phyloP scores from a whole-genome alignment of 2,113 vertebrate species.

The Terrapene triunguis region DNA sequence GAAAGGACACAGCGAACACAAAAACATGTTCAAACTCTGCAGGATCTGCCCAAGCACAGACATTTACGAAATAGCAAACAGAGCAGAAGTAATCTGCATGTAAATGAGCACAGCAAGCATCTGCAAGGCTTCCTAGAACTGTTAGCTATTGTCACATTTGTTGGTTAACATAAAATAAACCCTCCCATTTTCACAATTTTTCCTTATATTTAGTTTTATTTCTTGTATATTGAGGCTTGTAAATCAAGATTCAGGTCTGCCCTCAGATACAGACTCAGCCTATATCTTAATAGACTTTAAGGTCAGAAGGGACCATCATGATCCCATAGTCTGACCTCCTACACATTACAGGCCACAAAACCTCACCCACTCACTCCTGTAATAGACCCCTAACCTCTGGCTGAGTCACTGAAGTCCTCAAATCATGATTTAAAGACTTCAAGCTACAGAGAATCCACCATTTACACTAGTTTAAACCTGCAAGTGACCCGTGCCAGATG shows the following conservation, averaged over 20 bases:
- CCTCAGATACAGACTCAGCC: background rate
- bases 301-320: too few relatives aligned
- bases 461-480: too few relatives aligned
- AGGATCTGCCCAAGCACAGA: background rate
- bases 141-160: background rate
- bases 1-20: background rate
- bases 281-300: background rate
- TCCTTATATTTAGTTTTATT: background rate
- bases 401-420: too few relatives aligned
- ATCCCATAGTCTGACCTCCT: too few relatives aligned
- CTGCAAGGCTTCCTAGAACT: constrained; percentile 16
- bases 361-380: too few relatives aligned
- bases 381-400: too few relatives aligned
- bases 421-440: too few relatives aligned
- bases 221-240: background rate
- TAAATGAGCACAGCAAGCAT: background rate
- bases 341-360: too few relatives aligned
- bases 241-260: background rate
- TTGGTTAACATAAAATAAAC: background rate
- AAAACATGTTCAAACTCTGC: background rate
- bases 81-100: background rate
- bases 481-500: too few relatives aligned
- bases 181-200: background rate
- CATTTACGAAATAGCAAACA: background rate
- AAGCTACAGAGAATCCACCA: too few relatives aligned